Percentiles rank a stretch among this genome's conserved stretches.
phyloP scores from a whole-genome alignment of 2,113 vertebrate genomes.

The Balaenoptera acutorostrata region DNA sequence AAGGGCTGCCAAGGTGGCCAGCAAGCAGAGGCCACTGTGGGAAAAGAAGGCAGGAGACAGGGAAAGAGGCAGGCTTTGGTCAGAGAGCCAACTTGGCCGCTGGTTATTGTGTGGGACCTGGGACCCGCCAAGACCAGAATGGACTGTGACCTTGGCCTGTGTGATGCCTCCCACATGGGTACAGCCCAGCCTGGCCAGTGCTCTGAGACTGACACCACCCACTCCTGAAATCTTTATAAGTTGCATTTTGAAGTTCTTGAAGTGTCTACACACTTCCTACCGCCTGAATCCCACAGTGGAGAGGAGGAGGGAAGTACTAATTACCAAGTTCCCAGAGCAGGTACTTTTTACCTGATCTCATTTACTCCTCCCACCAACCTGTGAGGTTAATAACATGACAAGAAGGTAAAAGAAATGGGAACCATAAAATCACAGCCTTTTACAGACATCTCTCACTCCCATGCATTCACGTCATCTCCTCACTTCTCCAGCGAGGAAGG shows the following conservation, averaged over 20 bases:
- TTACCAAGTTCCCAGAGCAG: not conserved
- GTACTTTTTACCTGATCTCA: not conserved
- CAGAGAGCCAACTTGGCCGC: not conserved
- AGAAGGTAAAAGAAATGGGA: not conserved
- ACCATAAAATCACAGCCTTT: not conserved
- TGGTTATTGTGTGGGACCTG: not conserved
- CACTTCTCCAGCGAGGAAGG: not conserved
- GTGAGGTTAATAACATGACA: not conserved
- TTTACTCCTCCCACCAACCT: not conserved
- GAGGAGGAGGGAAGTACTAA: not conserved
- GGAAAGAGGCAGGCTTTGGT: not conserved
- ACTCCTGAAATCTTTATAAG: not conserved
- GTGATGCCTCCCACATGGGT: constrained; percentile 31
- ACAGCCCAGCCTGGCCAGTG: not conserved
- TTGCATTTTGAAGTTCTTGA: not conserved
- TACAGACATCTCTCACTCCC: not conserved
- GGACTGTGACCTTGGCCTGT: not conserved
- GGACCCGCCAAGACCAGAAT: not conserved
- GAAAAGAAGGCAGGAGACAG: not conserved
- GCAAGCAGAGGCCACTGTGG: not conserved
- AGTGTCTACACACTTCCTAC: not conserved
- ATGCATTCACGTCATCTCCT: not conserved
- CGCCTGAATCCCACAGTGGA: not conserved
- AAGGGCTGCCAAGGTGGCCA: not conserved
- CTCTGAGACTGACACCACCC: not conserved